These are phyloP conservation scores for Melinaea marsaeus DNA, from an alignment of 2,888 invertebrate species.

Conservation along the genomic window DNA sequence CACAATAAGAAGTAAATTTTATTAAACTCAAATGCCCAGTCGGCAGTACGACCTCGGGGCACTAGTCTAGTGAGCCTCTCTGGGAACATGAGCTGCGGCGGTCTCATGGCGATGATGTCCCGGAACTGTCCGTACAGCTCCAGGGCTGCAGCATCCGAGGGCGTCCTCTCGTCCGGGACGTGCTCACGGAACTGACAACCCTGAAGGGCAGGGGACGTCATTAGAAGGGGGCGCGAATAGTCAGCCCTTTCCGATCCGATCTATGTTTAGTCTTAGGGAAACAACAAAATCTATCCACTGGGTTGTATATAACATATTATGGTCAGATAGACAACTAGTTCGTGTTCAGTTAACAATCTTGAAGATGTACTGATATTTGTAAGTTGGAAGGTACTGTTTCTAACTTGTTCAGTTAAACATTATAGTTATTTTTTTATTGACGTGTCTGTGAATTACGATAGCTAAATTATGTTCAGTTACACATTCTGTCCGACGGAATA, in stretches of 20 bases:
- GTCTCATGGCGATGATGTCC: constrained; percentile 79
- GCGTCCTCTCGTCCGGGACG: constrained; percentile 79
- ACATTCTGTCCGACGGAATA: too few relatives aligned
- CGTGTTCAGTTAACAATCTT: too few relatives aligned
- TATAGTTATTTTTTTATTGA: too few relatives aligned
- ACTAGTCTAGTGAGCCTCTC: constrained; percentile 83
- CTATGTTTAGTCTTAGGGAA: too few relatives aligned
- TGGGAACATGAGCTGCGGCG: constrained; percentile 82
- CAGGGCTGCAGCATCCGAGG: constrained; percentile 82
- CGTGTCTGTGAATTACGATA: not conserved
- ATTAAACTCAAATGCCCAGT: too few relatives aligned
- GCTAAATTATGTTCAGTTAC: not conserved
- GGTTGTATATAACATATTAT: too few relatives aligned
- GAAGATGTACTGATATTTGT: too few relatives aligned
- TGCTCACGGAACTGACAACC: constrained; percentile 88
- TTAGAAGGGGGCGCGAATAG: not conserved
- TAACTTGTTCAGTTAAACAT: too few relatives aligned
- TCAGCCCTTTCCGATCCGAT: not conserved
- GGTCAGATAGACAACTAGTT: too few relatives aligned
- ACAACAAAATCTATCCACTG: too few relatives aligned
- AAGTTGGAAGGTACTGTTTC: too few relatives aligned
- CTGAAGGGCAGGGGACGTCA: constrained; percentile 47
- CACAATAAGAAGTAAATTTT: not conserved
- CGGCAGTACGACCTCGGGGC: constrained; percentile 67
- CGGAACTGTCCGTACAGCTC: constrained; percentile 78